phyloP scores from a whole-genome alignment of 2,797 vertebrate genomes.

The Notolepis coatsorum region DNA sequence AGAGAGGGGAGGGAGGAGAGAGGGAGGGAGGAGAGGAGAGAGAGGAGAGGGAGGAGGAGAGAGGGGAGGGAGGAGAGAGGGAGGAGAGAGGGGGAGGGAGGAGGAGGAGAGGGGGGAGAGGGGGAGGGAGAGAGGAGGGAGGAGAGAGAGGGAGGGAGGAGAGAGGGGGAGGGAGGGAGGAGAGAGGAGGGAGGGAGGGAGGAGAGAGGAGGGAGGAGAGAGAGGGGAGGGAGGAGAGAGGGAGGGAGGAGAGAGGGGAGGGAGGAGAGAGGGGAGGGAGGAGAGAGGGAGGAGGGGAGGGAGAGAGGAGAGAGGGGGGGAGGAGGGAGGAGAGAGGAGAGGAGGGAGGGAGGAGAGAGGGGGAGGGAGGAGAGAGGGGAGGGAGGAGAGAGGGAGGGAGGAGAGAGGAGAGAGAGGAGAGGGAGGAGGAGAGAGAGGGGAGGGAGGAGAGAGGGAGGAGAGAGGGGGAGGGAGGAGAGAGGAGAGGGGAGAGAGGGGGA shows the following conservation, averaged over 20 bases:
- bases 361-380: no score
- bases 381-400: no score
- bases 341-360: no score
- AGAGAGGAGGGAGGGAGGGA: neutral
- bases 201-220: neutral
- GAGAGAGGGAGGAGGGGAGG: neutral
- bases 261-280: neutral
- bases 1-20: neutral
- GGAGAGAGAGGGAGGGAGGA: neutral
- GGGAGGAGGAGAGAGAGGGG: no score
- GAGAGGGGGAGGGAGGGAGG: neutral
- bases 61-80: neutral
- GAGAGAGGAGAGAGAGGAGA: no score
- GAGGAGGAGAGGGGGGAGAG: no score
- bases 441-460: slow-evolving; percentile 27
- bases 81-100: neutral
- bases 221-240: slow-evolving; percentile 1
- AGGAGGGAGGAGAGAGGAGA: no score
- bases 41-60: neutral
- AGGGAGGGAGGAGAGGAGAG: neutral
- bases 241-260: slow-evolving; percentile 34
- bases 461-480: neutral
- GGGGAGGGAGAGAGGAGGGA: no score
- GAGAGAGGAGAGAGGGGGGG: no score
- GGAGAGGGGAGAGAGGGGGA: slow-evolving; percentile 16